Evolutionary conservation across 1,140 invertebrate genomes (phyloP).

Genomic region (Sweltsa coloradensis): DNA sequence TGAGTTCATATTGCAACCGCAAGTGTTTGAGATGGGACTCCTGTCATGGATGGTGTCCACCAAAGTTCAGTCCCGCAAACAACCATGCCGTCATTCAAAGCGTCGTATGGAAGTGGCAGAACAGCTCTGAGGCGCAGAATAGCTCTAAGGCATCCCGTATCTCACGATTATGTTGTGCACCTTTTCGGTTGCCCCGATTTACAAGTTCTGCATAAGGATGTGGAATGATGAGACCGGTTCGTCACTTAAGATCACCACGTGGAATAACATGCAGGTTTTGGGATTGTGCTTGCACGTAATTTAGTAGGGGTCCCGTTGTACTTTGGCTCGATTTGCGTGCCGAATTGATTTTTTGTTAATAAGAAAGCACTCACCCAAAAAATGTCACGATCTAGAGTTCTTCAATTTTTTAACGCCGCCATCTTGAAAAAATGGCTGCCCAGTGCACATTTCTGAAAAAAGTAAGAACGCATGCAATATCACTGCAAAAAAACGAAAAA

Average conservation of each 20-base stretch:
- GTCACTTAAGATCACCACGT: conserved; percentile 52
- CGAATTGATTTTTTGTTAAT: no score
- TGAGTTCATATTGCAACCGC: conserved; percentile 53
- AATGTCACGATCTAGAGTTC: no score
- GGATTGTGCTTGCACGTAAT: conserved; percentile 65
- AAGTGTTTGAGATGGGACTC: conserved; percentile 57
- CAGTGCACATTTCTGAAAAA: no score
- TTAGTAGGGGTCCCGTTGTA: no score
- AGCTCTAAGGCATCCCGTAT: no score
- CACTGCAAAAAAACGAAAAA: no score
- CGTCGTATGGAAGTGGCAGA: conserved; percentile 47
- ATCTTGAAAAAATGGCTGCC: no score
- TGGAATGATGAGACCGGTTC: conserved; percentile 45
- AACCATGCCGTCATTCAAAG: conserved; percentile 62
- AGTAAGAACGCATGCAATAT: no score
- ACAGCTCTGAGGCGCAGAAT: conserved; percentile 29
- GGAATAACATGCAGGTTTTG: conserved; percentile 56
- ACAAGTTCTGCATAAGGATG: conserved; percentile 52
- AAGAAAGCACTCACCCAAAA: no score
- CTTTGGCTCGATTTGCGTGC: no score
- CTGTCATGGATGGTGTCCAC: conserved; percentile 57
- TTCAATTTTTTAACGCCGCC: no score
- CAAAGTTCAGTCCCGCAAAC: conserved; percentile 51
- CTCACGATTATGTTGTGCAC: conserved; percentile 63
- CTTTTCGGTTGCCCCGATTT: conserved; percentile 51